Percentiles rank a stretch among this genome's conserved stretches.
Conservation (phyloP, 2,888 invertebrate species). For the Aporophyla nigra region DNA sequence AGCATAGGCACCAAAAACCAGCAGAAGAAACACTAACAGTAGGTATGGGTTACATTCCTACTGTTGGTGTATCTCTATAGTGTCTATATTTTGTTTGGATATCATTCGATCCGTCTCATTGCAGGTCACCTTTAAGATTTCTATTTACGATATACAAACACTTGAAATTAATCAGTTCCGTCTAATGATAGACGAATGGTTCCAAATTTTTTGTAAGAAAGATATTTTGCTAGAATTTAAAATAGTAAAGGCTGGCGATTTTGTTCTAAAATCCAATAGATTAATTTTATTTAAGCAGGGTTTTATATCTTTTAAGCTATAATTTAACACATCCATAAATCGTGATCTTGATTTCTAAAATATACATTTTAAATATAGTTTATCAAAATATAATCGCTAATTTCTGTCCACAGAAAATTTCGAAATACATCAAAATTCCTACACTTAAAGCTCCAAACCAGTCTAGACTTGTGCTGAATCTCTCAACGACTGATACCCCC, state of each 20-base stretch:
- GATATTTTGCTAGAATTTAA: too few relatives aligned
- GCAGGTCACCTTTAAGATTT: constrained; percentile 1
- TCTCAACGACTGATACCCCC: background rate
- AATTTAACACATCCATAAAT: background rate
- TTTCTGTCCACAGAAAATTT: background rate
- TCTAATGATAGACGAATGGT: background rate
- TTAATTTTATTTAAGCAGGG: background rate
- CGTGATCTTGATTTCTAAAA: background rate
- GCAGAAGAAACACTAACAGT: too few relatives aligned
- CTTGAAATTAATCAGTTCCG: background rate
- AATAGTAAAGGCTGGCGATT: background rate
- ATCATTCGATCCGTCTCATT: background rate
- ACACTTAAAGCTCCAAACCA: background rate
- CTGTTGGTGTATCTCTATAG: too few relatives aligned
- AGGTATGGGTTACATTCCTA: too few relatives aligned
- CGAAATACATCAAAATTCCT: too few relatives aligned
- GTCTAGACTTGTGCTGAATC: background rate
- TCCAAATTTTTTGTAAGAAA: background rate
- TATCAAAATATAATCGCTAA: background rate
- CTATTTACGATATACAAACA: background rate
- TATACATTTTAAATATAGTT: too few relatives aligned
- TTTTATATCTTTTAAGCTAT: background rate
- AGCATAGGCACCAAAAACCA: too few relatives aligned
- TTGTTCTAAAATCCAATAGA: background rate
- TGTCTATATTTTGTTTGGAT: background rate